A percentile compares a stretch with the other conserved stretches of the same genome.
Conservation (phyloP, 2,797 vertebrate genomes). For the Pipistrellus kuhlii region DNA sequence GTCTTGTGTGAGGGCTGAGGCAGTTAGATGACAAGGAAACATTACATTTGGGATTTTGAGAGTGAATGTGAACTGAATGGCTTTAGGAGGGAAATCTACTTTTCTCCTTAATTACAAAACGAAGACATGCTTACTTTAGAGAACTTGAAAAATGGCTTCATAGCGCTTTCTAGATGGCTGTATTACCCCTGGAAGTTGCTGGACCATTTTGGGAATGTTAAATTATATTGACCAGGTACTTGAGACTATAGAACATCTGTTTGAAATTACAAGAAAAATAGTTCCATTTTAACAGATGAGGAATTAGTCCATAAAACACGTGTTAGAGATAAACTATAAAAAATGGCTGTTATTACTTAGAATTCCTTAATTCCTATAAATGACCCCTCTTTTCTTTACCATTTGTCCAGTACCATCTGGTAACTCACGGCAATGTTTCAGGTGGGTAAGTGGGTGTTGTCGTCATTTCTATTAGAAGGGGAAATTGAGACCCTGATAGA, state of each 20-base stretch:
- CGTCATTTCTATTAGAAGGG: constrained; percentile 11
- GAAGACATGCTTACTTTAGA: constrained; percentile 9
- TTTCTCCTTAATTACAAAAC: neutral
- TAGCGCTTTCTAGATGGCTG: neutral
- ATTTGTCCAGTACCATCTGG: neutral
- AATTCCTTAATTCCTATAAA: neutral
- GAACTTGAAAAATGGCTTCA: neutral
- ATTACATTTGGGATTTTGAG: constrained; percentile 26
- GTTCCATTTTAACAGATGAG: constrained; percentile 2
- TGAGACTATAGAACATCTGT: constrained; percentile 18
- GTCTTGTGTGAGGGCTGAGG: neutral
- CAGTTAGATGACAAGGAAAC: neutral
- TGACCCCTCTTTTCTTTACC: neutral
- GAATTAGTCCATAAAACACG: neutral
- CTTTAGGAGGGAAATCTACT: neutral
- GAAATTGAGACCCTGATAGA: neutral
- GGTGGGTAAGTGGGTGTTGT: neutral
- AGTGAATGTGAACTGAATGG: neutral
- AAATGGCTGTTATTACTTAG: neutral
- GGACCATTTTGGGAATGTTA: neutral
- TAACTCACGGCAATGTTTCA: neutral
- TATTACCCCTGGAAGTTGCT: neutral
- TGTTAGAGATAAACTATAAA: neutral
- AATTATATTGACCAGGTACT: constrained; percentile 15
- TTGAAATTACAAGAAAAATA: constrained; percentile 29